Evolutionary conservation across 2,113 vertebrate genomes (phyloP).

Genomic region (Nanger granti): DNA sequence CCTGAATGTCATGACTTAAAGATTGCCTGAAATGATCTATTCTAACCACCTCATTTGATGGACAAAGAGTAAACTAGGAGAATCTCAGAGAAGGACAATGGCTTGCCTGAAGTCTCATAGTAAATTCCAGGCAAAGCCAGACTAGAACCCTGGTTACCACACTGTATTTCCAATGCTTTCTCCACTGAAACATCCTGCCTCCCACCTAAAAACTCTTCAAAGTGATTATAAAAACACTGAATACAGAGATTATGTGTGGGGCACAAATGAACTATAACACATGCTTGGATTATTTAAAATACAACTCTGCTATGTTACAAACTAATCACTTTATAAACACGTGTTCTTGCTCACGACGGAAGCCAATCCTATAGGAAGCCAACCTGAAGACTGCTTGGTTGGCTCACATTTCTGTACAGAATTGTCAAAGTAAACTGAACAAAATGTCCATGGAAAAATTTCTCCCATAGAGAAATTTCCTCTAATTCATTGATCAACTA

Average conservation of each 20-base stretch:
- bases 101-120: not conserved
- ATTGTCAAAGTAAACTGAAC: not conserved
- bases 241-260: not conserved
- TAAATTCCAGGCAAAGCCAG: not conserved
- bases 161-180: not conserved
- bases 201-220: not conserved
- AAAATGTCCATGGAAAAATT: not conserved
- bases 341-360: not conserved
- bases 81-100: not conserved
- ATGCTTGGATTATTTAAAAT: not conserved
- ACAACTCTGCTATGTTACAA: not conserved
- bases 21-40: not conserved
- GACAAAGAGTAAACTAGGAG: not conserved
- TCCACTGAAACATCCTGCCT: not conserved
- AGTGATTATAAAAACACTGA: not conserved
- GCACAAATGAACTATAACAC: not conserved
- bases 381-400: not conserved
- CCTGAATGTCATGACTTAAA: not conserved
- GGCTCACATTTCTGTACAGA: not conserved
- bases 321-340: not conserved
- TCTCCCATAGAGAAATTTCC: not conserved
- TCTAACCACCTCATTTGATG: not conserved
- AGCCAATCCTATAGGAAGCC: not conserved
- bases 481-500: not conserved
- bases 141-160: not conserved